These are phyloP conservation scores for Drosophila flavopinicola DNA, from an alignment of 2,888 invertebrate species.

Conservation along the genomic window DNA sequence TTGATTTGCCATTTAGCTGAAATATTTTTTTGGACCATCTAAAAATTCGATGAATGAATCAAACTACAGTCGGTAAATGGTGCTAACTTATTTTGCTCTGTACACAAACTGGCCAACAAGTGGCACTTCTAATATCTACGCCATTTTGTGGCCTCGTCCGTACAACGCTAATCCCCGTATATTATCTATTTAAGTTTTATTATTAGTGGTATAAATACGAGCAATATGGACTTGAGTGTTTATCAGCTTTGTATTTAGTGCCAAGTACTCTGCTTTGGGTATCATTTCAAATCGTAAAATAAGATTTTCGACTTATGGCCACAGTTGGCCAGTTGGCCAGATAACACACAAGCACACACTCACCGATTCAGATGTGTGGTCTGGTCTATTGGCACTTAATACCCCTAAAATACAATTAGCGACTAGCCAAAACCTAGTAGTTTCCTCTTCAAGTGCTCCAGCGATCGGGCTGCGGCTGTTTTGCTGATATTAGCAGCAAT, in stretches of 20 bases:
- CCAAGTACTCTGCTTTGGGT: constrained; percentile 63
- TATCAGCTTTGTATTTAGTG: constrained; percentile 64
- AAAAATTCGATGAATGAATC: too few relatives aligned
- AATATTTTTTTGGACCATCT: too few relatives aligned
- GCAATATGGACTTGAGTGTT: constrained; percentile 35
- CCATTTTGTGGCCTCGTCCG: constrained; percentile 45
- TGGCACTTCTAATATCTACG: constrained; percentile 54
- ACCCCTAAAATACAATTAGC: constrained; percentile 36
- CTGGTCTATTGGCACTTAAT: constrained; percentile 52
- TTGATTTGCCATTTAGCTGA: too few relatives aligned
- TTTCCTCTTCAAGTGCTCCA: constrained; percentile 51
- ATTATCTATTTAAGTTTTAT: constrained; percentile 71
- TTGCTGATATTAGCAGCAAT: constrained; percentile 60
- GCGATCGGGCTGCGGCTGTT: constrained; percentile 44
- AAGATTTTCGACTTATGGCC: constrained; percentile 77
- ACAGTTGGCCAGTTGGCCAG: constrained; percentile 65
- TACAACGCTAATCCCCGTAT: constrained; percentile 62
- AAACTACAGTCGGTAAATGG: too few relatives aligned
- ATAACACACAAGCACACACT: constrained; percentile 56
- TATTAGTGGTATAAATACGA: constrained; percentile 67
- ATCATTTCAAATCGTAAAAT: constrained; percentile 79
- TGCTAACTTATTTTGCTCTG: too few relatives aligned
- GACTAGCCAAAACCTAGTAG: constrained; percentile 10
- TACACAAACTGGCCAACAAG: too few relatives aligned
- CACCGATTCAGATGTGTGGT: background rate